Conservation (phyloP, 2,888 invertebrate genomes). For the Carpatolechia fugitivella region DNA sequence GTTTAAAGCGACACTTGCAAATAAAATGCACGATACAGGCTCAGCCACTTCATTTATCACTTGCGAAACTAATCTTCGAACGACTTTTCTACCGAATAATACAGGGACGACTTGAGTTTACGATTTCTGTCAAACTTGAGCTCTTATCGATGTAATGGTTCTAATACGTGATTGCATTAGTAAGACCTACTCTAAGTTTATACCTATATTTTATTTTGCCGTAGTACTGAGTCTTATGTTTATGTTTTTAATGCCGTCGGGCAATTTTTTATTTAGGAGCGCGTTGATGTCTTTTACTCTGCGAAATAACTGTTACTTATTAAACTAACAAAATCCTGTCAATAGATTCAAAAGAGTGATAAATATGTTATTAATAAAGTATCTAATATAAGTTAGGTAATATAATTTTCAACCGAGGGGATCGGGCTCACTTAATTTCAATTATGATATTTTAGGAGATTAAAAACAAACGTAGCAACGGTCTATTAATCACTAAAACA, state of each 20-base stretch:
- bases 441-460: neutral
- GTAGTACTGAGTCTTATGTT: too few species aligned
- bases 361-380: too few species aligned
- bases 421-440: too few species aligned
- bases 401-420: too few species aligned
- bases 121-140: too few species aligned
- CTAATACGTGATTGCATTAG: neutral
- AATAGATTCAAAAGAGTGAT: too few species aligned
- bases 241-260: too few species aligned
- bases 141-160: too few species aligned
- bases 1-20: conserved; percentile 12
- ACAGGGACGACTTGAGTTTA: neutral
- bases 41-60: conserved; percentile 36
- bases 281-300: conserved; percentile 10
- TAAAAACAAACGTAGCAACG: neutral
- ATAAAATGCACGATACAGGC: conserved; percentile 25
- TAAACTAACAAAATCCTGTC: too few species aligned
- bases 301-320: neutral
- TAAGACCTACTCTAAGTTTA: too few species aligned
- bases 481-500: neutral
- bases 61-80: conserved; percentile 38
- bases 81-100: neutral
- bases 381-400: too few species aligned
- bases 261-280: conserved; percentile 15
- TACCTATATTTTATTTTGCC: too few species aligned